phyloP scores from a whole-genome alignment of 2,797 vertebrate genomes.

The Champsocephalus esox region DNA sequence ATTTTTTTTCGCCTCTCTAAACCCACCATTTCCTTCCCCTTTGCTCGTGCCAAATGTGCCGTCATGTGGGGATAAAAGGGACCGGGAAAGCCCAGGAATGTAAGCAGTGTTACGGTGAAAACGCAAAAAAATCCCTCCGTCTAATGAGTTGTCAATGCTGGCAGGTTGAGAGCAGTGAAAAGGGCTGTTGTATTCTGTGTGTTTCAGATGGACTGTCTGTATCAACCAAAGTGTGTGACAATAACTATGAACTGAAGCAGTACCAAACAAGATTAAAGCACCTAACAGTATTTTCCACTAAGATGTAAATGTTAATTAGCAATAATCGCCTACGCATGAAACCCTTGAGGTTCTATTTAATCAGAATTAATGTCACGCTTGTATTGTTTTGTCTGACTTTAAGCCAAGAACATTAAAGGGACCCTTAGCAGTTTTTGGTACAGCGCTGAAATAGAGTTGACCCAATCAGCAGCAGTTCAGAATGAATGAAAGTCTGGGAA shows the following conservation, averaged over 20 bases:
- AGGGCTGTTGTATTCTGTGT: constrained; percentile 53
- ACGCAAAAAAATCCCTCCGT: constrained; percentile 73
- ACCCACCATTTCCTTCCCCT: constrained; percentile 59
- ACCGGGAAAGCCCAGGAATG: constrained; percentile 74
- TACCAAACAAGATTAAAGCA: constrained; percentile 32
- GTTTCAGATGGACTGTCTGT: constrained; percentile 42
- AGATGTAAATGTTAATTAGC: constrained; percentile 37
- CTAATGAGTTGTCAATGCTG: constrained; percentile 81
- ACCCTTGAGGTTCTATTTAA: constrained; percentile 43
- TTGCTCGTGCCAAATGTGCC: constrained; percentile 74
- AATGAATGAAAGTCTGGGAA: constrained; percentile 62
- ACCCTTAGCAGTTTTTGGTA: constrained; percentile 70
- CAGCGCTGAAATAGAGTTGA: constrained; percentile 77
- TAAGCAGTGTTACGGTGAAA: constrained; percentile 71
- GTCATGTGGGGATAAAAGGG: constrained; percentile 65
- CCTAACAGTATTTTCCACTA: constrained; percentile 33
- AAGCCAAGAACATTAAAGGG: constrained; percentile 71
- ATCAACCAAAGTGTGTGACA: constrained; percentile 24
- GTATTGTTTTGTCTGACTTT: constrained; percentile 69
- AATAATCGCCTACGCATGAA: constrained; percentile 41
- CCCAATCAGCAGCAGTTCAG: constrained; percentile 71
- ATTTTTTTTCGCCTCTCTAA: constrained; percentile 64
- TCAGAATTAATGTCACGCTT: constrained; percentile 46
- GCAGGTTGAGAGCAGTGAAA: constrained; percentile 50
- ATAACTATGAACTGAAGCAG: constrained; percentile 18